Base-by-base conservation (phyloP, 2,113 vertebrate genomes). In the Calyptommatus sinebrachiatus region DNA sequence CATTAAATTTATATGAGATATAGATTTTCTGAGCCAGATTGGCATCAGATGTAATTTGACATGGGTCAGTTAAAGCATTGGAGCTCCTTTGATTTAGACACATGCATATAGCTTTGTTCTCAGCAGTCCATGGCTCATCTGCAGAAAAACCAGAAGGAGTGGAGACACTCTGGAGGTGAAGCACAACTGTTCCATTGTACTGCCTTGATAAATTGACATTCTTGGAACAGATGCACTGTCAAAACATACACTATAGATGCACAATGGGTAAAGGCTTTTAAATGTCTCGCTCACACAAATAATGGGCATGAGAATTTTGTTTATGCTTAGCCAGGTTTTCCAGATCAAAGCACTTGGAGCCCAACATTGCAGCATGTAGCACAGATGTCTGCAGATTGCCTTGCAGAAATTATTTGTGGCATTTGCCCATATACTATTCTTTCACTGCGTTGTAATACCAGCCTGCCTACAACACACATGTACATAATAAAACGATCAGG, bases 1-100 rank as follows among this genome's bases (percentile, higher is more conserved):
- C 48, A 83, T 29, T 76, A 81, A 74, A 80, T 76, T 87, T 87
- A 57, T 65, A 73, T 76, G 57, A 85, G 74, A 70, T 53, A 79
- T 73, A 29, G 73, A 74, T 62, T 78, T 83, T 69, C 68, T 71
- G 67, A 71, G 11, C 8, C 12, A 70, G 85, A 78, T 79, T 41
- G 62, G 71, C 70, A 88, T 60, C 53, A 70, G 50, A 16, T 73
- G 70, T 78, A 86, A 83, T 79, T 57, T 53, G 29, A 53, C 41
- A 61, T 81, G 78, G 78, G 22, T 83, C 22, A 21, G 45, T 29
- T 84, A 81, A 84, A 78, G 28, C 70, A 81, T 60, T 62, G 22
- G 26, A 14, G 24, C 76, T 84, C 73, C 73, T 29, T 18, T 21
- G 76, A 83, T 67, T 8, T 28, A 67, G 45, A 75, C 71, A 45